A percentile compares a stretch with the other conserved stretches of the same genome.
These are phyloP conservation scores for Carabus problematicus DNA, from an alignment of 2,888 invertebrate genomes.

Conservation along the genomic window DNA sequence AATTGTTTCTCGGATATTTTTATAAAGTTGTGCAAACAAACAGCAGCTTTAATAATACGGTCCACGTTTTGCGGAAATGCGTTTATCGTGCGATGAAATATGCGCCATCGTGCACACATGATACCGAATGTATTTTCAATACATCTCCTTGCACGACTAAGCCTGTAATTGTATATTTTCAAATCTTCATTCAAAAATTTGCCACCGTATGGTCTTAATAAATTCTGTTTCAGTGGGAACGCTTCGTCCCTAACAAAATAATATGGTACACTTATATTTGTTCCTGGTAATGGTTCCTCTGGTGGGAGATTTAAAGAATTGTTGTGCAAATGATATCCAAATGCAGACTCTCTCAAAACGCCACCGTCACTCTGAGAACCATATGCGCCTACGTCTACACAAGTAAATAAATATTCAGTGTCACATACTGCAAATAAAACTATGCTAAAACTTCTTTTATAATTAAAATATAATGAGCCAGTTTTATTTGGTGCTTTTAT, in stretches of 20 bases:
- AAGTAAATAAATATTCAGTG: constrained; percentile 25
- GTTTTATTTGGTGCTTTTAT: not conserved
- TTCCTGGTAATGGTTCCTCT: constrained; percentile 46
- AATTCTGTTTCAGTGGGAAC: constrained; percentile 45
- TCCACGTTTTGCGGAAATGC: no score
- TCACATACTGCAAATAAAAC: no score
- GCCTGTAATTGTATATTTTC: no score
- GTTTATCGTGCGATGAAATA: no score
- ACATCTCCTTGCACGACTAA: no score
- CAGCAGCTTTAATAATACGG: no score
- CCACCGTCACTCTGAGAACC: constrained; percentile 47
- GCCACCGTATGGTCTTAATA: no score
- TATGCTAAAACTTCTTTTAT: constrained; percentile 8
- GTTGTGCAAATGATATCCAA: constrained; percentile 42
- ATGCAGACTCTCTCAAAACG: constrained; percentile 38
- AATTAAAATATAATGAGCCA: not conserved
- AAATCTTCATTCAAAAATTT: no score
- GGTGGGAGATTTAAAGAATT: constrained; percentile 45
- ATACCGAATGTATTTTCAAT: no score
- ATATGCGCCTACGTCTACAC: constrained; percentile 46
- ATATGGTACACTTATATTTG: constrained; percentile 46
- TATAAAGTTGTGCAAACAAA: no score
- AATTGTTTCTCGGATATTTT: no score
- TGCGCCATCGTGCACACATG: no score
- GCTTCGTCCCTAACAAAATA: constrained; percentile 49